These are phyloP conservation scores for Coboldia fuscipes DNA, from an alignment of 1,140 invertebrate species.

Conservation along the genomic window DNA sequence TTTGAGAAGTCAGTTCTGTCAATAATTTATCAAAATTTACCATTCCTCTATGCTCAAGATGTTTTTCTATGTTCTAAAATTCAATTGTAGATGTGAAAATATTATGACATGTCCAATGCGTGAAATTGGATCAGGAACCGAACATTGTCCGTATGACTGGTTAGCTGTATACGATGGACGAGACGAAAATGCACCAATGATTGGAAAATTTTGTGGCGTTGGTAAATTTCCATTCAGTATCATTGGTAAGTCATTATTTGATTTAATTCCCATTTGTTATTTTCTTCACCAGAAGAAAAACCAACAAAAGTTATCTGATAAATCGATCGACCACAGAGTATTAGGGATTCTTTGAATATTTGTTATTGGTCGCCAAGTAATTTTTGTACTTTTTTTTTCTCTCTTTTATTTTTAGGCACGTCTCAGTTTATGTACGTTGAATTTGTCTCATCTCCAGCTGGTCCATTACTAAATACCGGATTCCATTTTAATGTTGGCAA, in stretches of 20 bases:
- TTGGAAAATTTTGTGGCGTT: constrained; percentile 83
- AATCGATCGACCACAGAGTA: neutral
- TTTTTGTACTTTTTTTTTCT: too few relatives aligned
- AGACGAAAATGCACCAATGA: constrained; percentile 61
- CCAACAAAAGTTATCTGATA: neutral
- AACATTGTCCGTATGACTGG: constrained; percentile 79
- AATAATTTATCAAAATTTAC: too few relatives aligned
- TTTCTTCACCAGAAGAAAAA: neutral
- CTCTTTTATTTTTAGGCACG: constrained; percentile 28
- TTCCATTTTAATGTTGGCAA: constrained; percentile 87
- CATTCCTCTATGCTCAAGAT: too few relatives aligned
- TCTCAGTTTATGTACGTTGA: constrained; percentile 76
- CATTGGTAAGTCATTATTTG: constrained; percentile 30
- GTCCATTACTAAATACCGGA: constrained; percentile 70
- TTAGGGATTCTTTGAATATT: neutral
- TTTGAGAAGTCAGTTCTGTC: too few relatives aligned
- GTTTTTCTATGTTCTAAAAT: neutral
- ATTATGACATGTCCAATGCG: constrained; percentile 87
- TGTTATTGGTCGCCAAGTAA: too few relatives aligned
- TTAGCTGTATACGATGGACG: constrained; percentile 79
- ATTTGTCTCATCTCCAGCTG: constrained; percentile 72
- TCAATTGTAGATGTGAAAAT: constrained; percentile 46
- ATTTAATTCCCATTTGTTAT: neutral
- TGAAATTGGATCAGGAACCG: constrained; percentile 62
- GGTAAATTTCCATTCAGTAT: constrained; percentile 87